These are phyloP conservation scores for Drosophila jambulina DNA, from an alignment of 1,140 invertebrate species.

Conservation along the genomic window DNA sequence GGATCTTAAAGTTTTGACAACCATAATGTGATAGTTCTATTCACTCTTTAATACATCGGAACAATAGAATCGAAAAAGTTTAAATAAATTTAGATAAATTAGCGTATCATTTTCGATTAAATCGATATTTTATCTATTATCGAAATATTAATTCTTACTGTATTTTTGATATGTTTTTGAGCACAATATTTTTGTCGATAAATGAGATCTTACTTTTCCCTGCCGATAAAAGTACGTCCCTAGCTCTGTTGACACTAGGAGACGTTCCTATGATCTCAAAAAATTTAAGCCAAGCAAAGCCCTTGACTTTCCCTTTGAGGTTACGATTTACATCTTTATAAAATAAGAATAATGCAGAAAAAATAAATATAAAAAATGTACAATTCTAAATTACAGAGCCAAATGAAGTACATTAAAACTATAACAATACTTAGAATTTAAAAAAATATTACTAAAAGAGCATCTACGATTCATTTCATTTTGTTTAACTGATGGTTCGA, in stretches of 20 bases:
- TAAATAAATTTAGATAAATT: too few species aligned
- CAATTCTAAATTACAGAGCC: background rate
- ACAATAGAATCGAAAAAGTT: too few species aligned
- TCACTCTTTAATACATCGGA: too few species aligned
- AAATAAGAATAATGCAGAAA: background rate
- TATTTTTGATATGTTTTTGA: background rate
- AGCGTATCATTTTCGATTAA: too few species aligned
- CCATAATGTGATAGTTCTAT: too few species aligned
- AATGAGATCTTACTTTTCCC: too few species aligned
- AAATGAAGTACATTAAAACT: background rate
- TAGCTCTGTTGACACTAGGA: background rate
- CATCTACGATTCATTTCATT: background rate
- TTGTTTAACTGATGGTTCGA: too few species aligned
- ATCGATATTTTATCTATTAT: too few species aligned
- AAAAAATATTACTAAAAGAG: background rate
- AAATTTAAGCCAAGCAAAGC: slow-evolving; percentile 1
- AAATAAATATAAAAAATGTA: background rate
- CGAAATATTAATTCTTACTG: too few species aligned
- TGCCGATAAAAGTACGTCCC: too few species aligned
- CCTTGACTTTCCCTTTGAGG: slow-evolving; percentile 15
- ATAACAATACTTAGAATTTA: background rate
- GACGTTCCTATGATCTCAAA: background rate
- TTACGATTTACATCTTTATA: background rate
- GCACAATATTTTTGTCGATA: too few species aligned
- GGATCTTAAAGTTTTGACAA: too few species aligned